phyloP scores from a whole-genome alignment of 2,797 vertebrate species.

The Sebastes dallii region DNA sequence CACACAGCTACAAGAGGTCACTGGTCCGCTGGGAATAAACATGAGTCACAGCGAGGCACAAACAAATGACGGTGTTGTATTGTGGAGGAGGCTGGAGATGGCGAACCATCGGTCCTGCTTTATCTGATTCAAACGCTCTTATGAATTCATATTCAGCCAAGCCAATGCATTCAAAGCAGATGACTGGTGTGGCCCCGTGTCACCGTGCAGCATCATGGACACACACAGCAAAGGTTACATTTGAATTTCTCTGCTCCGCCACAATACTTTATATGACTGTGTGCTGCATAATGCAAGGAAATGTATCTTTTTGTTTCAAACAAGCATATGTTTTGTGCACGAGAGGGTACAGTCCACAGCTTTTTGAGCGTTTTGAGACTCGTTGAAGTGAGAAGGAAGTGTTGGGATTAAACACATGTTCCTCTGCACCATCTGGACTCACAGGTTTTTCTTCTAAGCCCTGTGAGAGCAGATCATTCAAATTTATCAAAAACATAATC shows the following conservation, averaged over 20 bases:
- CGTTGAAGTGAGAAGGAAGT: neutral
- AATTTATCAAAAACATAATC: neutral
- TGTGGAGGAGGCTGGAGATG: slow-evolving; percentile 31
- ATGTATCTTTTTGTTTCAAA: neutral
- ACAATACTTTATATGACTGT: neutral
- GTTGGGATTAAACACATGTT: neutral
- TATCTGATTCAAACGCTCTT: slow-evolving; percentile 20
- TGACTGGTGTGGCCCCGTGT: neutral
- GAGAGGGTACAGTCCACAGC: no score
- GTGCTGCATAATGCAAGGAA: neutral
- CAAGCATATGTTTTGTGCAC: neutral
- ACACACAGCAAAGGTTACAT: slow-evolving; percentile 38
- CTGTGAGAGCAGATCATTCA: slow-evolving; percentile 13
- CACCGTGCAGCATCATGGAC: neutral
- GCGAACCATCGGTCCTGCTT: slow-evolving; percentile 6
- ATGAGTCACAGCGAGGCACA: slow-evolving; percentile 52
- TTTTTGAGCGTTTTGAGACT: neutral
- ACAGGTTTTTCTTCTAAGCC: neutral
- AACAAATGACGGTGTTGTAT: slow-evolving; percentile 46
- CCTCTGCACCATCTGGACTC: neutral
- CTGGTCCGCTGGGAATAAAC: slow-evolving; percentile 48
- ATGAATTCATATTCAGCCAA: slow-evolving; percentile 15
- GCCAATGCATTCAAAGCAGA: neutral
- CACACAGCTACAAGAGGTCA: slow-evolving; percentile 47
- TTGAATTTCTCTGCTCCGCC: slow-evolving; percentile 29